Evolutionary conservation across 2,113 vertebrate genomes (phyloP).

Genomic region (Bothrops jararaca): DNA sequence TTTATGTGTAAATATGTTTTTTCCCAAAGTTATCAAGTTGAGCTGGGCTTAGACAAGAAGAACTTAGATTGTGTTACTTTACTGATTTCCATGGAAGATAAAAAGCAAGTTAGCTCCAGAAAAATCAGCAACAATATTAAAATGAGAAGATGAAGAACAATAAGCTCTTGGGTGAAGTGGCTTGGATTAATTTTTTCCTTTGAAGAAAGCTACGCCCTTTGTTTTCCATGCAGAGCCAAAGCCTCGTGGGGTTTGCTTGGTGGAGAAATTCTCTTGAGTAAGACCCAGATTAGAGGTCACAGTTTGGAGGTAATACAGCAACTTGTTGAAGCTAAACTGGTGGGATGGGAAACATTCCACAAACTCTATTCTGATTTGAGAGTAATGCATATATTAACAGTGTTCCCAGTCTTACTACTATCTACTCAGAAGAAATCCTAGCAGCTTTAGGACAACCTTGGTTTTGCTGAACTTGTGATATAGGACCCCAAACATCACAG

Average conservation of each 20-base stretch:
- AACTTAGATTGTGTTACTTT: neutral
- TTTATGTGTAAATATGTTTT: neutral
- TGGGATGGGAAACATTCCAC: neutral
- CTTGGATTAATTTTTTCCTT: neutral
- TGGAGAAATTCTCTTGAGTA: neutral
- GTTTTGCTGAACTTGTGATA: neutral
- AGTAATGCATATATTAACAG: neutral
- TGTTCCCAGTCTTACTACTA: neutral
- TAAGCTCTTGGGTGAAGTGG: neutral
- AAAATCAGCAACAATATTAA: neutral
- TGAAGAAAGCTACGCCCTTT: neutral
- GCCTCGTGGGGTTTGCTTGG: neutral
- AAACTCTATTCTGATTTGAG: neutral
- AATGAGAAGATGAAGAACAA: neutral
- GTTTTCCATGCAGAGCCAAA: neutral
- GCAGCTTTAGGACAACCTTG: neutral
- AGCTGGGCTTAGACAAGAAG: neutral
- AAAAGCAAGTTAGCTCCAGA: neutral
- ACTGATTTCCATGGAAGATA: neutral
- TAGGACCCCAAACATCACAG: neutral
- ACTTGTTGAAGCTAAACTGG: neutral
- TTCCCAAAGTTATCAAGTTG: neutral
- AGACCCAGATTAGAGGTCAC: neutral
- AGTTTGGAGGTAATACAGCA: neutral
- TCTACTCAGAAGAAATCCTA: neutral